phyloP scores from a whole-genome alignment of 2,113 vertebrate species.

The Eleginops maclovinus region DNA sequence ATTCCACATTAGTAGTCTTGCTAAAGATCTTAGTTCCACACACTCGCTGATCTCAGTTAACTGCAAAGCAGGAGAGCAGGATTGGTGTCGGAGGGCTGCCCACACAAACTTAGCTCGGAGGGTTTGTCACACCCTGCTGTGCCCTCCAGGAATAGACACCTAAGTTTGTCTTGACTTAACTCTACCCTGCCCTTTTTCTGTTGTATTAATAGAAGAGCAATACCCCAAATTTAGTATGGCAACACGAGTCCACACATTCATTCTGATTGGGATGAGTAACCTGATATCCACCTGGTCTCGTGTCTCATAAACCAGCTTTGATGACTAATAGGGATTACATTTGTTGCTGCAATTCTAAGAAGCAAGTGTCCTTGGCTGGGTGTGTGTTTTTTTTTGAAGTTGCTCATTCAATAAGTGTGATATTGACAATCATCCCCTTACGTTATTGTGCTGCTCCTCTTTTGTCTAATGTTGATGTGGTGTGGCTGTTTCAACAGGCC shows the following conservation, averaged over 20 bases:
- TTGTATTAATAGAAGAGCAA: conserved; percentile 72
- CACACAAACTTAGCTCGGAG: conserved; percentile 25
- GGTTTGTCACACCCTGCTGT: conserved; percentile 47
- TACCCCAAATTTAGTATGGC: conserved; percentile 57
- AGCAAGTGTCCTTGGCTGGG: conserved; percentile 15
- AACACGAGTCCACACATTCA: conserved; percentile 52
- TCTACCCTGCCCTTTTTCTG: conserved; percentile 35
- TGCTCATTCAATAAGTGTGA: neutral
- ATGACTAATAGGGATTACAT: conserved; percentile 36
- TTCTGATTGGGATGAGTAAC: conserved; percentile 47
- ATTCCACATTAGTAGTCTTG: neutral
- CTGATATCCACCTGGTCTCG: conserved; percentile 48
- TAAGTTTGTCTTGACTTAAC: conserved; percentile 53
- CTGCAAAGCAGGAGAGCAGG: neutral
- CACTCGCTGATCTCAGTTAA: neutral
- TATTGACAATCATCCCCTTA: neutral
- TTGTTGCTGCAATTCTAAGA: conserved; percentile 27
- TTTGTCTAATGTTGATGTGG: conserved; percentile 35
- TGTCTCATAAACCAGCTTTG: conserved; percentile 34
- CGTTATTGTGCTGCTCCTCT: neutral
- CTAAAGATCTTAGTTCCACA: conserved; percentile 2
- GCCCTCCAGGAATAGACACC: conserved; percentile 46
- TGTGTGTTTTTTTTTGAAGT: neutral
- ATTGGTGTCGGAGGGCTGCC: conserved; percentile 30
- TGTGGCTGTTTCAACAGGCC: conserved; percentile 82